Base-by-base conservation (phyloP, 2,113 vertebrate species). In the Raja brachyura region DNA sequence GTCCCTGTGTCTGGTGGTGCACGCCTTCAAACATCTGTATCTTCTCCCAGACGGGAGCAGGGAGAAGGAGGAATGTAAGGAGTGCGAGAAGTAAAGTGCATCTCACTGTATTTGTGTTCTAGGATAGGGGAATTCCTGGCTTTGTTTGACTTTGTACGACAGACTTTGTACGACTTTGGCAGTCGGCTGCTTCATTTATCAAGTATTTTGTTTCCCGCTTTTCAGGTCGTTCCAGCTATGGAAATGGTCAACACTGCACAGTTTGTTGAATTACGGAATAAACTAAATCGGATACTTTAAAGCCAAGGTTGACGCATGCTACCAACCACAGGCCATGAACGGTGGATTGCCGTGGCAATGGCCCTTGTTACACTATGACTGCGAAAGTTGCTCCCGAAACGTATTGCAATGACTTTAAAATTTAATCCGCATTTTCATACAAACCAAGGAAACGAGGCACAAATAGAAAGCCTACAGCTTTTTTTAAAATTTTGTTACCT, bases 151-250 rank as follows among this genome's bases (percentile, higher is more conserved):
- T 11, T 77, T 77, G n/a, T 33, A 9, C 33, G 10, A 13, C n/a
- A 77, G n/a, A n/a, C 70, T 73, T 22, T 25, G 25, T 8, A 4
- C 48, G 33, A 59, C 22, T 20, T 13, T 63, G 85, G 66, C 10
- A 66, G 16, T 88, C 25, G n/a, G 4, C 25, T 86, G 56, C 28
- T 20, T 39, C 70, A 70, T 70, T 70, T 39, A 33, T 59, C 66
- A 39, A 73, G 48, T 1, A 25, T 59, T 54, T 22, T 33, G 0
- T 39, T 14, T 73, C 39, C 25, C 22, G 1, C 59, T 20, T 48
- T 20, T 28, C 90, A 92, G 90, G 68, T 92, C 39, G 70, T 92
- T 73, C 90, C 90, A 54, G 90, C 90, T 33, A 92, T 92, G 33
- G 90, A 92, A 48, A 92, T 70, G 90, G 33, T 73, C 20, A 92